phyloP scores from a whole-genome alignment of 2,888 invertebrate species.

The Agonopterix heracliana region DNA sequence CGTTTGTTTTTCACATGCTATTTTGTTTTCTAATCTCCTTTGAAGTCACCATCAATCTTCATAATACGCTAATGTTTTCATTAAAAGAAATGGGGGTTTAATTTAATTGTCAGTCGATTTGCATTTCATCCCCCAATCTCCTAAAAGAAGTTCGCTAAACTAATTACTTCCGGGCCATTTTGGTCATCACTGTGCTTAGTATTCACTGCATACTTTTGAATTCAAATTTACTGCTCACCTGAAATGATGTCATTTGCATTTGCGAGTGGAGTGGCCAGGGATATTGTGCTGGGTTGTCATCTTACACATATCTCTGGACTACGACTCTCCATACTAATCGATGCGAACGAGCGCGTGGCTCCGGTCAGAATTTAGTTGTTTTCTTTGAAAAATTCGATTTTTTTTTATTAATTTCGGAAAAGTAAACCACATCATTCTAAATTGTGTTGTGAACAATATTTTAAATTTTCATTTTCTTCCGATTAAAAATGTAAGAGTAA shows the following conservation, averaged over 20 bases:
- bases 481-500: too few species aligned
- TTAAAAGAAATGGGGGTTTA: conserved; percentile 11
- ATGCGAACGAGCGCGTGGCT: too few species aligned
- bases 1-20: too few species aligned
- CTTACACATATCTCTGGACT: too few species aligned
- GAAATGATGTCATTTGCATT: background rate
- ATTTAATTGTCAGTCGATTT: conserved; percentile 15
- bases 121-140: conserved; percentile 7
- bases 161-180: background rate
- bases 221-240: too few species aligned
- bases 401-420: too few species aligned
- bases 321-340: too few species aligned
- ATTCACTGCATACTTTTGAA: background rate
- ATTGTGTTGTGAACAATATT: too few species aligned
- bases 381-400: too few species aligned
- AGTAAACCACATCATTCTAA: too few species aligned
- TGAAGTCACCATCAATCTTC: conserved; percentile 10
- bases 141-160: background rate
- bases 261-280: background rate
- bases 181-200: conserved; percentile 1
- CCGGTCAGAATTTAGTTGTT: too few species aligned
- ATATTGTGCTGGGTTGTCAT: conserved; percentile 4
- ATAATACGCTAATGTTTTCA: conserved; percentile 14
- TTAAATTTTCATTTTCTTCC: too few species aligned
- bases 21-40: conserved; percentile 2